Conservation (phyloP, 2,888 invertebrate species). For the Xestobium rufovillosum region DNA sequence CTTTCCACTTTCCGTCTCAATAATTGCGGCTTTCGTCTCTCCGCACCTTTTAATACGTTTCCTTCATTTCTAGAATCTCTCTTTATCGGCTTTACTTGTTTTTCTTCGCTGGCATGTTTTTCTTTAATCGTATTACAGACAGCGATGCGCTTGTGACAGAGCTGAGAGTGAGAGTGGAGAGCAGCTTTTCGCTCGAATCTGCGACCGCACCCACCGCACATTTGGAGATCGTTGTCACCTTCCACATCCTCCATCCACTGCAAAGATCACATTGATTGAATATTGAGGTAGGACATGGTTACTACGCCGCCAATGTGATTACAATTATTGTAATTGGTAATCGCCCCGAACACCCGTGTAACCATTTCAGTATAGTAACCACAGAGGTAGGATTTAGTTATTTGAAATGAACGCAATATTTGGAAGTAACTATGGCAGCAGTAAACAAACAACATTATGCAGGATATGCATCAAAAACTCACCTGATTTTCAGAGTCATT, state of each 20-base stretch:
- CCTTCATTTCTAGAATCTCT: slow-evolving; percentile 12
- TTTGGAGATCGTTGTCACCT: slow-evolving; percentile 52
- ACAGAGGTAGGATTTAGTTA: no score
- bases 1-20: neutral
- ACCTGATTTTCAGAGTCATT: slow-evolving; percentile 54
- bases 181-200: slow-evolving; percentile 67
- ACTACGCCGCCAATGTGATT: no score
- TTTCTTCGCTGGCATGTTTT: slow-evolving; percentile 25
- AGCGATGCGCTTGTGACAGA: slow-evolving; percentile 52
- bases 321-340: no score
- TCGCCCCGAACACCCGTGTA: no score
- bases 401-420: no score
- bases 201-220: slow-evolving; percentile 62
- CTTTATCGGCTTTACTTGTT: slow-evolving; percentile 14
- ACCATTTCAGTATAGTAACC: no score
- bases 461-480: no score
- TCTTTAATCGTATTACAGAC: slow-evolving; percentile 40
- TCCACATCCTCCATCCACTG: slow-evolving; percentile 62
- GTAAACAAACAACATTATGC: no score
- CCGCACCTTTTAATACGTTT: slow-evolving; percentile 15
- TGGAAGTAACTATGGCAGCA: no score
- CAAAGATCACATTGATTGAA: slow-evolving; percentile 31
- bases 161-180: slow-evolving; percentile 61
- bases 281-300: no score
- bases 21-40: slow-evolving; percentile 9